phyloP scores from a whole-genome alignment of 1,140 invertebrate species.

The Caerostris darwini region DNA sequence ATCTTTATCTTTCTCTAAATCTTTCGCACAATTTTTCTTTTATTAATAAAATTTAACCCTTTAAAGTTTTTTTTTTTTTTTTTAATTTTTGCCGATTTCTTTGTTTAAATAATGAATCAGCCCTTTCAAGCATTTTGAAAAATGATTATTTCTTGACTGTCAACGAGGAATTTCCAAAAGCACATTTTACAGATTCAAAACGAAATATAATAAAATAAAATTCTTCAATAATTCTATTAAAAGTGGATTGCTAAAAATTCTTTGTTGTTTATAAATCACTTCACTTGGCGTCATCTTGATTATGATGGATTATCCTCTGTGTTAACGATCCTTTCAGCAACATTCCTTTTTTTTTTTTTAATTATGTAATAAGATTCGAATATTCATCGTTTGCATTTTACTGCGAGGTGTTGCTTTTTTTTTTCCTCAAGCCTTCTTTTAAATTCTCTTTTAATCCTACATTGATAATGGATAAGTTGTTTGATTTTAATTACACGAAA shows the following conservation, averaged over 20 bases:
- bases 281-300: not conserved
- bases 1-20: too few relatives aligned
- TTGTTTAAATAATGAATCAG: not conserved
- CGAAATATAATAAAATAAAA: not conserved
- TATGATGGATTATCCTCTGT: slow-evolving; percentile 34
- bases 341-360: not conserved
- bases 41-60: too few relatives aligned
- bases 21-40: too few relatives aligned
- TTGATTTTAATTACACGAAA: slow-evolving; percentile 37
- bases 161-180: not conserved
- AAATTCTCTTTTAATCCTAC: not conserved
- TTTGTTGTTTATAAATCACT: not conserved
- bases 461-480: slow-evolving; percentile 50
- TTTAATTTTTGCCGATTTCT: too few relatives aligned
- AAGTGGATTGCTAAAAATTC: not conserved
- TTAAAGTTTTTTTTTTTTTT: too few relatives aligned
- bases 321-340: not conserved
- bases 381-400: slow-evolving; percentile 24
- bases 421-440: not conserved
- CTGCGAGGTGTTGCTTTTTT: not conserved
- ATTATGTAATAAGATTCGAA: slow-evolving; percentile 41
- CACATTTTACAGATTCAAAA: not conserved
- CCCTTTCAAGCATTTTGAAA: not conserved
- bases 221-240: slow-evolving; percentile 16
- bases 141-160: not conserved